These are phyloP conservation scores for Brachyistius frenatus DNA, from an alignment of 2,113 vertebrate genomes.

Conservation along the genomic window DNA sequence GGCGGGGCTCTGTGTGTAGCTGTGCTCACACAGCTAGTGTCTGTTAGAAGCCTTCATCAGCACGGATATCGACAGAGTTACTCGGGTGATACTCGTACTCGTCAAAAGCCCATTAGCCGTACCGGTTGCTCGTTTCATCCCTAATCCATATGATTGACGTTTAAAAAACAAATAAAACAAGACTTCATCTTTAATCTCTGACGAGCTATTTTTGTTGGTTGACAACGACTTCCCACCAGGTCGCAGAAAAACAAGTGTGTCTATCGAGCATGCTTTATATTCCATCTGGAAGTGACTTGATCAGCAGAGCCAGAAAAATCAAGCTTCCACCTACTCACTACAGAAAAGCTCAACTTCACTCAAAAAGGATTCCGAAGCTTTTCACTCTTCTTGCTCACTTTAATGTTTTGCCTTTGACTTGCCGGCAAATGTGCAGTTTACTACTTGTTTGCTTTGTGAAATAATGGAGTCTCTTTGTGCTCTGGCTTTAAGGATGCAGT, in stretches of 20 bases:
- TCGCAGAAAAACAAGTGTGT: constrained; percentile 6
- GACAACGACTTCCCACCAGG: neutral
- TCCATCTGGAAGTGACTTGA: constrained; percentile 13
- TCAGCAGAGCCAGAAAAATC: constrained; percentile 40
- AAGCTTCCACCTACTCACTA: constrained; percentile 31
- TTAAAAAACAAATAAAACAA: too few relatives aligned
- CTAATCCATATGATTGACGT: too few relatives aligned
- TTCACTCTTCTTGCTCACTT: constrained; percentile 17
- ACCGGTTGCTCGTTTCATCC: too few relatives aligned
- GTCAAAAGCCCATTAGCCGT: too few relatives aligned
- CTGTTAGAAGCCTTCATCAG: too few relatives aligned
- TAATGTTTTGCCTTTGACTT: constrained; percentile 23
- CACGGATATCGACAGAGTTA: too few relatives aligned
- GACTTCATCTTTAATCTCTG: too few relatives aligned
- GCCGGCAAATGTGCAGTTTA: constrained; percentile 30
- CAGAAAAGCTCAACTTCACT: constrained; percentile 14
- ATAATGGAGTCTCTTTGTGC: constrained; percentile 11
- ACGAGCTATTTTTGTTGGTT: too few relatives aligned
- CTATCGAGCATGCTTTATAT: constrained; percentile 12
- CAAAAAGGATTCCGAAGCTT: constrained; percentile 23
- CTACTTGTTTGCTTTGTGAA: neutral
- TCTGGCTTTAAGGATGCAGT: constrained; percentile 3
- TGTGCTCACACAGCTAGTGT: too few relatives aligned
- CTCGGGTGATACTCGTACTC: too few relatives aligned
- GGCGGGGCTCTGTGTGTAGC: too few relatives aligned